phyloP scores from a whole-genome alignment of 2,113 vertebrate species.

The mouse (Mus musculus) region DNA sequence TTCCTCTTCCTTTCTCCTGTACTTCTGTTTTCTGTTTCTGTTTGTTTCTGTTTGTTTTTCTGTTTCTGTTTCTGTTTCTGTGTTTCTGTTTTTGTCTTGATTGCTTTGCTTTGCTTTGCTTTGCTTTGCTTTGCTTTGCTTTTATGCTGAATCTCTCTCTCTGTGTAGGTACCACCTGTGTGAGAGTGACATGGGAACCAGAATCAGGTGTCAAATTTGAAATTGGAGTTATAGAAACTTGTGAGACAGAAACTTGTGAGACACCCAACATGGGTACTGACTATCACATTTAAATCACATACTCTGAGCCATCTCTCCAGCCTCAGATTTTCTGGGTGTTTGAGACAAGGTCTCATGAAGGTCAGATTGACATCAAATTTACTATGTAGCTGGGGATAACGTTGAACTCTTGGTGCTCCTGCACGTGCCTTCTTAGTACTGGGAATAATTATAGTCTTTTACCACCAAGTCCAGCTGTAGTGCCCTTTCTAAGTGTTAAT shows the following conservation, averaged over 20 bases:
- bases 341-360: background rate
- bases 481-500: conserved; percentile 29
- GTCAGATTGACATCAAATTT: background rate
- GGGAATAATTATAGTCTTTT: background rate
- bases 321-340: background rate
- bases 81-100: background rate
- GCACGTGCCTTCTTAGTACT: background rate
- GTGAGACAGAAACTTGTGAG: background rate
- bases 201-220: too few relatives aligned
- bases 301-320: background rate
- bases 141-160: too few relatives aligned
- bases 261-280: too few relatives aligned
- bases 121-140: background rate
- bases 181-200: too few relatives aligned
- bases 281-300: background rate
- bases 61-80: too few relatives aligned
- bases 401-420: background rate
- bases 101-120: background rate
- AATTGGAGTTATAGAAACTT: background rate
- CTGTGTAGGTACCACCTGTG: background rate
- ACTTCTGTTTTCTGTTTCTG: background rate
- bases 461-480: background rate
- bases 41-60: background rate
- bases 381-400: background rate
- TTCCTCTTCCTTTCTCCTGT: background rate